Conservation (phyloP, 2,888 invertebrate species). For the Pandemis corylana region DNA sequence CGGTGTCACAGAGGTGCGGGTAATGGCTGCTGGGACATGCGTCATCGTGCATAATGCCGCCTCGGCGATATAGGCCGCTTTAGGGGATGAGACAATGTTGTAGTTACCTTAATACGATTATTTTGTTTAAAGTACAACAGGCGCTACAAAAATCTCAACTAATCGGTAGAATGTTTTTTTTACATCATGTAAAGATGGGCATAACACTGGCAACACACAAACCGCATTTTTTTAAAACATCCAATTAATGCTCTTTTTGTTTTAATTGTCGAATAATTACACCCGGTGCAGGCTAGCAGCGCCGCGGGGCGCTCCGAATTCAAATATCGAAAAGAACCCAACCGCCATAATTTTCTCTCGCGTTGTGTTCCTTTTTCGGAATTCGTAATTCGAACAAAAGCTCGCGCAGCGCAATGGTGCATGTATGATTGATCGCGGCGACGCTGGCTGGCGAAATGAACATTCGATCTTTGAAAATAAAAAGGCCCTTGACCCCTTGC, state of each 20-base stretch:
- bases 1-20: slow-evolving; percentile 74
- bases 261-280: slow-evolving; percentile 75
- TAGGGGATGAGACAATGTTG: slow-evolving; percentile 12
- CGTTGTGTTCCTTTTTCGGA: slow-evolving; percentile 79
- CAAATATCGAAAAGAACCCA: slow-evolving; percentile 74
- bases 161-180: neutral
- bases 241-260: slow-evolving; percentile 65
- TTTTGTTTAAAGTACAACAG: neutral
- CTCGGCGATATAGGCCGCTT: neutral
- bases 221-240: slow-evolving; percentile 43
- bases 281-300: slow-evolving; percentile 57
- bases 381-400: slow-evolving; percentile 83
- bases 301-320: slow-evolving; percentile 67
- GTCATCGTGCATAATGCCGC: slow-evolving; percentile 30
- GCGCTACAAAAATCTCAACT: neutral
- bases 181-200: neutral
- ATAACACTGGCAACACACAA: slow-evolving; percentile 17
- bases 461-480: slow-evolving; percentile 68
- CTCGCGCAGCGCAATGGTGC: slow-evolving; percentile 80
- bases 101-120: slow-evolving; percentile 11
- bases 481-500: slow-evolving; percentile 75
- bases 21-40: slow-evolving; percentile 40
- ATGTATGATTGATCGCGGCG: slow-evolving; percentile 83
- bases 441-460: slow-evolving; percentile 62
- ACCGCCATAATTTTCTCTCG: slow-evolving; percentile 75